Evolutionary conservation across 2,888 invertebrate species (phyloP).

Genomic region (Chrysodeixis includens): DNA sequence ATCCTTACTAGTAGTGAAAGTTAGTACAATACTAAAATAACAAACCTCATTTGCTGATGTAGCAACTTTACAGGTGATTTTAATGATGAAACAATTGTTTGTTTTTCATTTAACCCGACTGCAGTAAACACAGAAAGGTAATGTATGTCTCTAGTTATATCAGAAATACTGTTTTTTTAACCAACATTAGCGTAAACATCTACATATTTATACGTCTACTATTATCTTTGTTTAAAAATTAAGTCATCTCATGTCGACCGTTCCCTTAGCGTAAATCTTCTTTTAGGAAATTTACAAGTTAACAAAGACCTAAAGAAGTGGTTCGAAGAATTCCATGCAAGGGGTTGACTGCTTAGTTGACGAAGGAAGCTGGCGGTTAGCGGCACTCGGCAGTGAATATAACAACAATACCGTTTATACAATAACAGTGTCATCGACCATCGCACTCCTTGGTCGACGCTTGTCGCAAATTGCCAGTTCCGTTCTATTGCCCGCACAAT

Average conservation of each 20-base stretch:
- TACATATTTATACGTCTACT: too few species aligned
- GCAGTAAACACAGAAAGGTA: too few species aligned
- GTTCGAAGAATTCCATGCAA: not conserved
- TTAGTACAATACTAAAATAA: not conserved
- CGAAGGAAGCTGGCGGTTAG: slow-evolving; percentile 45
- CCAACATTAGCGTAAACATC: too few species aligned
- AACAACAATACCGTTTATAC: slow-evolving; percentile 29
- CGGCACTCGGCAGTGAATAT: slow-evolving; percentile 35
- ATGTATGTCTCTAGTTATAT: too few species aligned
- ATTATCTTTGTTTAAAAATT: too few species aligned
- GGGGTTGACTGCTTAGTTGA: slow-evolving; percentile 31
- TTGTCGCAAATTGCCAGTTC: slow-evolving; percentile 39
- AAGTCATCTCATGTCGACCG: too few species aligned
- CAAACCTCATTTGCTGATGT: not conserved
- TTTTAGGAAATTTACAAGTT: too few species aligned
- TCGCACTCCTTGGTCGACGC: slow-evolving; percentile 23
- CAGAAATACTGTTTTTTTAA: too few species aligned
- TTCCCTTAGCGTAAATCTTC: too few species aligned
- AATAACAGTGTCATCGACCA: slow-evolving; percentile 21
- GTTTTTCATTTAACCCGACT: too few species aligned
- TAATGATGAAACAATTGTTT: not conserved
- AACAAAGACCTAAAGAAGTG: not conserved
- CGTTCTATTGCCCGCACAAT: slow-evolving; percentile 12
- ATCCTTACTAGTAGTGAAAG: not conserved
- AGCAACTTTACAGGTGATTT: not conserved